phyloP scores from a whole-genome alignment of 2,113 vertebrate genomes.

The Raphicerus campestris region DNA sequence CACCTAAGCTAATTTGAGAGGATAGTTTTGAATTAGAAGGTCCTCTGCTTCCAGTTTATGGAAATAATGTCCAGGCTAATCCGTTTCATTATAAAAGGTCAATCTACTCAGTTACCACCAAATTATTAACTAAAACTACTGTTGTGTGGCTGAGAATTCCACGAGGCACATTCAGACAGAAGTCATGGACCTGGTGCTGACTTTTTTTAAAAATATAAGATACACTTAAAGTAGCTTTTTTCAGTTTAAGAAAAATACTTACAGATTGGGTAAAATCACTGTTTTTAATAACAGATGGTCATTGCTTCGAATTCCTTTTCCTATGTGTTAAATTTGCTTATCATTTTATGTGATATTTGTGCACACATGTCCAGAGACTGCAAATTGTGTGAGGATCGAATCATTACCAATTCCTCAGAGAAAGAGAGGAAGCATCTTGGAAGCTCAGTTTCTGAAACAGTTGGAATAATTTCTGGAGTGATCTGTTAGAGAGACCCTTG shows the following conservation, averaged over 20 bases:
- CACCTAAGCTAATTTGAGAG: not conserved
- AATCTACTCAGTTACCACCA: not conserved
- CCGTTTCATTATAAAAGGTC: not conserved
- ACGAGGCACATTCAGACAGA: conserved; percentile 37
- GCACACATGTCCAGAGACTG: not conserved
- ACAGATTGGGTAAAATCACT: not conserved
- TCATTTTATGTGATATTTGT: not conserved
- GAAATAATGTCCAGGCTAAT: not conserved
- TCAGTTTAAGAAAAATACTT: conserved; percentile 36
- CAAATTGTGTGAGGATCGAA: not conserved
- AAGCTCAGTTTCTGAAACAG: not conserved
- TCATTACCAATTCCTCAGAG: not conserved
- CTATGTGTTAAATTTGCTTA: not conserved
- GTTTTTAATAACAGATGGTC: not conserved
- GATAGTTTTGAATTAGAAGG: not conserved
- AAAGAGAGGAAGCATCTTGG: not conserved
- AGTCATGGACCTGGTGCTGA: not conserved
- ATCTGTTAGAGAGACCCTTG: not conserved
- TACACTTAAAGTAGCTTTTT: conserved; percentile 39
- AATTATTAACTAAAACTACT: not conserved
- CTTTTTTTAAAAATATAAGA: conserved; percentile 26
- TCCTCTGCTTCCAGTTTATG: not conserved
- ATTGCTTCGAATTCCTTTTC: conserved; percentile 4
- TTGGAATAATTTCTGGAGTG: not conserved
- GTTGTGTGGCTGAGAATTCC: conserved; percentile 44